Conservation (phyloP, 2,113 vertebrate genomes). For the Dolichotis patagonum region DNA sequence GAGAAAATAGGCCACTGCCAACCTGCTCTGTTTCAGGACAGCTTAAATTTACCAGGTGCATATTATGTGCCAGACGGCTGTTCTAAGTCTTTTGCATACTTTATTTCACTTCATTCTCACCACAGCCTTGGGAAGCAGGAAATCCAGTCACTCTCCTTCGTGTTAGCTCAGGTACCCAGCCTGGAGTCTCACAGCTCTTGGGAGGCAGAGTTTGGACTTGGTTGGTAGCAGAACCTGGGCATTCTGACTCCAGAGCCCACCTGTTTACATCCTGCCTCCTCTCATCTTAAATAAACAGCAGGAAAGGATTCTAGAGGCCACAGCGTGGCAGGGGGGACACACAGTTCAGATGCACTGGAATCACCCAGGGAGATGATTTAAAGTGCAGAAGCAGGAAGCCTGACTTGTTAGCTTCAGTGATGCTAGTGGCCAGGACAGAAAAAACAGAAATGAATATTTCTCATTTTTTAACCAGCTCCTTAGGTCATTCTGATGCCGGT, state of each 20-base stretch:
- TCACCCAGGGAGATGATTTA: not conserved
- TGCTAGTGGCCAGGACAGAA: not conserved
- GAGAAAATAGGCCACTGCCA: not conserved
- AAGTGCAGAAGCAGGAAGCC: not conserved
- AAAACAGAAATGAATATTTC: not conserved
- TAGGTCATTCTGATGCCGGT: not conserved
- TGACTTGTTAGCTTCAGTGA: not conserved
- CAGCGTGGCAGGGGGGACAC: not conserved
- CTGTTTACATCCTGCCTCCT: not conserved
- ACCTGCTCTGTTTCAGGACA: not conserved
- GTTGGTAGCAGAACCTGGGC: not conserved
- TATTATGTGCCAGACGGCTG: not conserved
- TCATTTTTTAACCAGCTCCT: not conserved
- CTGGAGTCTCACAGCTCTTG: not conserved
- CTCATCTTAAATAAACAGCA: not conserved
- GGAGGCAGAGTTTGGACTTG: not conserved
- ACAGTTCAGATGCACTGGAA: not conserved
- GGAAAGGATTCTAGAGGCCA: not conserved
- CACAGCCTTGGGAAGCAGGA: not conserved
- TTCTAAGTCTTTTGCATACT: not conserved
- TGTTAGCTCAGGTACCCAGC: not conserved
- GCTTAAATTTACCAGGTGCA: not conserved
- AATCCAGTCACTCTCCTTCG: not conserved
- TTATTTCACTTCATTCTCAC: constrained; percentile 25
- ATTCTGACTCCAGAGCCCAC: not conserved